A percentile compares a stretch with the other conserved stretches of the same genome.
These are phyloP conservation scores for Noturus placidus DNA, from an alignment of 2,113 vertebrate genomes.

Conservation along the genomic window DNA sequence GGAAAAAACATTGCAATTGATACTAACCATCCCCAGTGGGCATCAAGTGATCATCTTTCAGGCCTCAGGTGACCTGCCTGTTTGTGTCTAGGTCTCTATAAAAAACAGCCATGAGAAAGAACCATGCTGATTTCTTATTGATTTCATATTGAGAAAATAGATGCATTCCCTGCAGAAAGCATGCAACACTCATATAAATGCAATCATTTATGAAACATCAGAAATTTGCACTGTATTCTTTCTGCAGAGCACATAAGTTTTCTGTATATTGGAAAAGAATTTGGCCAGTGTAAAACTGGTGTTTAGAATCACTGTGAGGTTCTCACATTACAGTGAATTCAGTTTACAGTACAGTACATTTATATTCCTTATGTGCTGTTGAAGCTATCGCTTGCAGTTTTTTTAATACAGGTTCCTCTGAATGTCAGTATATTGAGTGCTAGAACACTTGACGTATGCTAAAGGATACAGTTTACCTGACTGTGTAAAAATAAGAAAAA, in stretches of 20 bases:
- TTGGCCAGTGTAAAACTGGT: neutral
- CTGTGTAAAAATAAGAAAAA: neutral
- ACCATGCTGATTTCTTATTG: neutral
- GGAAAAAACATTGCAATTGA: constrained; percentile 24
- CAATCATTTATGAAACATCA: constrained; percentile 12
- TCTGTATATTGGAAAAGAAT: neutral
- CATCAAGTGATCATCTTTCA: constrained; percentile 26
- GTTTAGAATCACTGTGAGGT: neutral
- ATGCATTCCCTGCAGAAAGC: neutral
- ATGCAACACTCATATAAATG: constrained; percentile 31
- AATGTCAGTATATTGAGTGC: neutral
- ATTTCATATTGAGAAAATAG: too few species aligned
- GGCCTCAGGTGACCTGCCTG: constrained; percentile 42
- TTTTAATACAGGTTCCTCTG: neutral
- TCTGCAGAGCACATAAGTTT: neutral
- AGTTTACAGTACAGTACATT: neutral
- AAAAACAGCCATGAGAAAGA: constrained; percentile 27
- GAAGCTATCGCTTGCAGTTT: neutral
- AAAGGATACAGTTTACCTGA: constrained; percentile 28
- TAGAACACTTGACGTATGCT: constrained; percentile 8
- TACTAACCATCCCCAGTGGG: constrained; percentile 32
- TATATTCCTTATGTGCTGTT: too few species aligned
- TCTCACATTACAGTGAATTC: neutral
- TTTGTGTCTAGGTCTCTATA: constrained; percentile 33
- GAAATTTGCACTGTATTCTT: neutral